Base-by-base conservation (phyloP, 1,140 invertebrate genomes). In the Drosophila bifasciata region DNA sequence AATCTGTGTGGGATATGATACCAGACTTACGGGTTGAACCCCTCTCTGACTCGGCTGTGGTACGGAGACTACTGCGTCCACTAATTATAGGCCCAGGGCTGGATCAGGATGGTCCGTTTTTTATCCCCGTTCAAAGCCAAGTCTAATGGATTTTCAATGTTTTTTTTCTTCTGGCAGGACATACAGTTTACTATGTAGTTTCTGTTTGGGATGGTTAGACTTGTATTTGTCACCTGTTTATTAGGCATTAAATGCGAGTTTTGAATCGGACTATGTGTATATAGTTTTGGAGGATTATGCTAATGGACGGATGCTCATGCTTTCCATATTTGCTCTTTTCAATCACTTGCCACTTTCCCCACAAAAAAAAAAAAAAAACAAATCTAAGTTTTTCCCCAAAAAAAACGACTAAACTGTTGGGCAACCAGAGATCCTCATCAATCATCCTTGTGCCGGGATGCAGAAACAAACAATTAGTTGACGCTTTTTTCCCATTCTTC, bases 81-180 rank as follows among this genome's bases (percentile, higher is more conserved):
- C 71, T 88, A 88, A 88, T 88, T 88, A 88, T 86, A 81, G 81
- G 75, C 25, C 45, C 62, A 61, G 48, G 36, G 39, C 44, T 46
- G 50, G 49, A 51, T 17, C 40, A 6, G 17, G 17, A 48, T 5
- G 36, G 44, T 25, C 19, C 21, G 41, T 36, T 73, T 62, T 72
- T 73, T 55, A 56, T 53, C 25, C 44, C 57, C 32, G n/a, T 61
- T 11, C 50, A 23, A 21, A 17, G 23, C 11, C 32, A 36, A 36
- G 11, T 51, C 60, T 88, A 88, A 88, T 88, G 83, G 84, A 79
- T 57, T 88, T 88, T 88, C 79, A 79, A 79, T 88, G 83, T 88
- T 79, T 67, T 49, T 23, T 48, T 17, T 3, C 25, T 1, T 9
- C 32, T 7, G 4, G 28, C 8, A 53, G 64, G 48, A 66, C 62